phyloP scores from a whole-genome alignment of 1,140 invertebrate genomes.

The Drosophila kohkoa region DNA sequence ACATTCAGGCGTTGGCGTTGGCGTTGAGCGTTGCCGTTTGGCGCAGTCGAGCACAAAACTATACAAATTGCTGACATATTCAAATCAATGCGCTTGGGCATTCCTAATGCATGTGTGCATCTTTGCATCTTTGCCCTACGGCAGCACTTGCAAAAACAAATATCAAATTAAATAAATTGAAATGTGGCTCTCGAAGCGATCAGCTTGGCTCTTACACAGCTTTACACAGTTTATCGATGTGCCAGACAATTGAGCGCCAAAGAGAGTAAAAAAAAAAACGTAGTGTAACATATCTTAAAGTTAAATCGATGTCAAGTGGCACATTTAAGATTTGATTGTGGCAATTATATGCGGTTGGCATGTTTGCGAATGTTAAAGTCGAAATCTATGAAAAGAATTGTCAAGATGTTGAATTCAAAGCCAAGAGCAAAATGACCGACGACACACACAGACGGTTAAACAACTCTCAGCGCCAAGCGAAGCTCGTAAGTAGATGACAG shows the following conservation, averaged over 20 bases:
- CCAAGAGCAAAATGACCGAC: conserved; percentile 64
- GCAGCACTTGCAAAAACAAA: conserved; percentile 69
- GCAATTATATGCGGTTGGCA: conserved; percentile 65
- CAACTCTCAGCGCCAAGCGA: conserved; percentile 35
- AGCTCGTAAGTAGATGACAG: conserved; percentile 59
- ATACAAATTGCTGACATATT: conserved; percentile 83
- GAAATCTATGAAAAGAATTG: conserved; percentile 24
- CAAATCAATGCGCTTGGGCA: conserved; percentile 75
- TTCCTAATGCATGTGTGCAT: conserved; percentile 39
- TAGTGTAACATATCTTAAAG: neutral
- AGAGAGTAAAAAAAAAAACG: neutral
- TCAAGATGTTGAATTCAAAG: conserved; percentile 29
- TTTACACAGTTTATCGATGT: conserved; percentile 4
- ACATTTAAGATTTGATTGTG: conserved; percentile 70
- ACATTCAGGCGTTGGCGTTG: conserved; percentile 30
- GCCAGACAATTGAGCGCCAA: neutral
- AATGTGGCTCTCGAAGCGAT: conserved; percentile 33
- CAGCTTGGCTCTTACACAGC: neutral
- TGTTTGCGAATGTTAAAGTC: conserved; percentile 35
- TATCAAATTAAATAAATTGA: conserved; percentile 74
- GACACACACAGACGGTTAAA: conserved; percentile 56
- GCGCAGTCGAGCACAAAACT: conserved; percentile 77
- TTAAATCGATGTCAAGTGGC: conserved; percentile 60
- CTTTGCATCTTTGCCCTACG: conserved; percentile 48
- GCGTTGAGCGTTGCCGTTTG: conserved; percentile 6